phyloP scores from a whole-genome alignment of 2,888 invertebrate species.

The Mesopsocus fuscifrons region DNA sequence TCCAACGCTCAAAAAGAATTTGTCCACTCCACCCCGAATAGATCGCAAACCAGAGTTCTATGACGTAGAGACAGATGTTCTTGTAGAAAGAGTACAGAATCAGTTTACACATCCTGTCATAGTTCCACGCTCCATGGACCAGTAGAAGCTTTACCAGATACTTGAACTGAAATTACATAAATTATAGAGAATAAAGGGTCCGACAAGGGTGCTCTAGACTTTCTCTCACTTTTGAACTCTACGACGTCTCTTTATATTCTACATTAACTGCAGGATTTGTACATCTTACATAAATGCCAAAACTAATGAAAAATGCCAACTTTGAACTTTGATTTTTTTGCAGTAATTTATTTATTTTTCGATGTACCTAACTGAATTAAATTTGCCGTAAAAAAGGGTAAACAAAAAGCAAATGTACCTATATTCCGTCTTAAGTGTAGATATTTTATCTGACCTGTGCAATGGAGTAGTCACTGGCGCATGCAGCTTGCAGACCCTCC shows the following conservation, averaged over 20 bases:
- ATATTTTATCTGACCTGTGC: conserved; percentile 40
- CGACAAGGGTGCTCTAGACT: too few species aligned
- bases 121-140: conserved; percentile 99
- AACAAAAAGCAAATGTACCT: too few species aligned
- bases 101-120: conserved; percentile 90
- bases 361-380: too few species aligned
- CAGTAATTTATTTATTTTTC: too few species aligned
- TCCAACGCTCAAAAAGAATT: conserved; percentile 97
- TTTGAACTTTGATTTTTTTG: too few species aligned
- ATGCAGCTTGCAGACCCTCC: conserved; percentile 97
- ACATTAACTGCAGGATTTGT: too few species aligned
- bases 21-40: conserved; percentile 98
- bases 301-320: too few species aligned
- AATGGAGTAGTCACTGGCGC: conserved; percentile 97
- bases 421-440: too few species aligned
- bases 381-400: too few species aligned
- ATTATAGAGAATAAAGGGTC: conserved; percentile 6
- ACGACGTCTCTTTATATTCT: too few species aligned
- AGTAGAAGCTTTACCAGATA: conserved; percentile 76
- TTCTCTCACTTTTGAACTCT: too few species aligned
- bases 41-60: conserved; percentile 97
- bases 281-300: too few species aligned
- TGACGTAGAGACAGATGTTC: conserved; percentile 97
- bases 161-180: conserved; percentile 49
- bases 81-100: conserved; percentile 99